These are phyloP conservation scores for Ibidorhyncha struthersii DNA, from an alignment of 2,113 vertebrate species.

Conservation along the genomic window DNA sequence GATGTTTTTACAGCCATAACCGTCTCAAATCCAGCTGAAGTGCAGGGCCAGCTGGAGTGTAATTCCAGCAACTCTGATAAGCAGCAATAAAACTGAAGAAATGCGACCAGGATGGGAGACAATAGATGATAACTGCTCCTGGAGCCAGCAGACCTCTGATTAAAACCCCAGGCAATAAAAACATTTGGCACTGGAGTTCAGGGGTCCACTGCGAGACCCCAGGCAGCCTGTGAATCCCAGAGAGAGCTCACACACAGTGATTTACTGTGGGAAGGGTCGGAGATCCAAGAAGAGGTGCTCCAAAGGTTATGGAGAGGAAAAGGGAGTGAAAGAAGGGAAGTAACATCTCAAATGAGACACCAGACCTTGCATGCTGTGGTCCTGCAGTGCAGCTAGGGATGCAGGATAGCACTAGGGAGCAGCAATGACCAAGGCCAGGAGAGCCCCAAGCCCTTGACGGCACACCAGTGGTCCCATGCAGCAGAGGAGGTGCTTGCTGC, in stretches of 20 bases:
- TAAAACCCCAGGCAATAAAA: not conserved
- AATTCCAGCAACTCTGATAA: not conserved
- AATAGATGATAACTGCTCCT: not conserved
- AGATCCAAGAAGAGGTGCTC: not conserved
- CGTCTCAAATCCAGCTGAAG: not conserved
- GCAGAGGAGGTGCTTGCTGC: not conserved
- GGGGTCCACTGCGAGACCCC: not conserved
- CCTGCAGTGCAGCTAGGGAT: not conserved
- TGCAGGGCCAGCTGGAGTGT: not conserved
- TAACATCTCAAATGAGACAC: not conserved
- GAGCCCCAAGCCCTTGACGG: rapidly evolving
- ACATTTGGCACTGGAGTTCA: not conserved
- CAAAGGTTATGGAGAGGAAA: not conserved
- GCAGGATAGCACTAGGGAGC: not conserved
- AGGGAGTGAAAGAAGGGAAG: not conserved
- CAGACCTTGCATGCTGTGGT: not conserved
- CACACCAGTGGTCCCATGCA: not conserved
- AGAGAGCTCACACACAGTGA: not conserved
- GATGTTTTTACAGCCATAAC: not conserved
- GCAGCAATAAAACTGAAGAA: not conserved
- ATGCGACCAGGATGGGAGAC: not conserved
- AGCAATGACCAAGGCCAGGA: not conserved
- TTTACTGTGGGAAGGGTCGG: not conserved
- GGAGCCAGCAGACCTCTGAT: not conserved
- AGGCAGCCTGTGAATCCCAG: not conserved